A percentile compares a stretch with the other conserved stretches of the same genome.
Conservation (phyloP, 2,113 vertebrate species). For the Myxocyprinus asiaticus region DNA sequence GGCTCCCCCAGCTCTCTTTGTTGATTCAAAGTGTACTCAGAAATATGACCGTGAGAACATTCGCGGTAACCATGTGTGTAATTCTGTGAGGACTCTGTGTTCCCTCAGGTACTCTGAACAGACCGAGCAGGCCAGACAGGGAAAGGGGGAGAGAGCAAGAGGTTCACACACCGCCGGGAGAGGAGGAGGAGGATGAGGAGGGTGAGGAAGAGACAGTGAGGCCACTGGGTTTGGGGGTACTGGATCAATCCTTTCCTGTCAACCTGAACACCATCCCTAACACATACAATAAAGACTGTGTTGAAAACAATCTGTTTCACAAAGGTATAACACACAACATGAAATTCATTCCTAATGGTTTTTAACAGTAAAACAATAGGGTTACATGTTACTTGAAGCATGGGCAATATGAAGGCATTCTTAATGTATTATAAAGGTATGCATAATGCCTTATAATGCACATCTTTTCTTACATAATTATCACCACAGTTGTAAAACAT, state of each 20-base stretch:
- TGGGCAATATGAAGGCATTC: no score
- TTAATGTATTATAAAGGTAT: no score
- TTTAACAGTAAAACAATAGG: no score
- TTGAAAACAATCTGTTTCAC: conserved; percentile 66
- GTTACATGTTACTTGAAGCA: no score
- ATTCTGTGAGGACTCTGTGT: conserved; percentile 6
- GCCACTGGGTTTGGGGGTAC: conserved; percentile 80
- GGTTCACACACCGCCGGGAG: conserved; percentile 1
- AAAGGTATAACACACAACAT: conserved; percentile 76
- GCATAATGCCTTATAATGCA: no score
- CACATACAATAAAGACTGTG: conserved; percentile 67
- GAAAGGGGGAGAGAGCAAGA: conserved; percentile 74
- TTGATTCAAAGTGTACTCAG: neutral
- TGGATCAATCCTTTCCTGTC: conserved; percentile 74
- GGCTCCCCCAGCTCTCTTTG: neutral
- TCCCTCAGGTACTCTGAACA: conserved; percentile 40
- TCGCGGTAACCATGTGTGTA: neutral
- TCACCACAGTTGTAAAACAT: no score
- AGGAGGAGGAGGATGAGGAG: conserved; percentile 45
- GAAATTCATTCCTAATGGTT: neutral
- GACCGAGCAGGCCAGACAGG: conserved; percentile 2
- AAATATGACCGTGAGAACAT: neutral
- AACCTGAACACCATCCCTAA: conserved; percentile 69
- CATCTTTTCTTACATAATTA: no score
- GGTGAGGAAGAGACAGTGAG: conserved; percentile 86